Evolutionary conservation across 2,797 vertebrate genomes (phyloP).

Genomic region (Acanthopagrus latus): DNA sequence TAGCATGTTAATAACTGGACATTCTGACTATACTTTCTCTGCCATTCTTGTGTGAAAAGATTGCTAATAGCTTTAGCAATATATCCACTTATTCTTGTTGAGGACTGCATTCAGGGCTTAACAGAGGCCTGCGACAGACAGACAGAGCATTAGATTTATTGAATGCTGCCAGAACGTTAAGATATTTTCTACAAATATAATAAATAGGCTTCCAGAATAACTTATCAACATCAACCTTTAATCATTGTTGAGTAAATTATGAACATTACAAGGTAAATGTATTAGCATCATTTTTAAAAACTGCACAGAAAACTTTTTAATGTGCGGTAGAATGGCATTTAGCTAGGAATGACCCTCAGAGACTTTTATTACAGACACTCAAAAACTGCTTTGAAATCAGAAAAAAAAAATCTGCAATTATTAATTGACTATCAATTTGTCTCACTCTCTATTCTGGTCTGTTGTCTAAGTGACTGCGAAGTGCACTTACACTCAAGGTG

Average conservation of each 20-base stretch:
- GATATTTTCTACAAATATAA: no score
- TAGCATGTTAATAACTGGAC: no score
- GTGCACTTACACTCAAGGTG: constrained; percentile 1
- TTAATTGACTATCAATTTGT: constrained; percentile 16
- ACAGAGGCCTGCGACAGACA: no score
- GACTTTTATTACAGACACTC: not conserved
- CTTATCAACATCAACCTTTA: no score
- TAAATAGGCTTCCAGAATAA: no score
- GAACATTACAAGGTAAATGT: not conserved
- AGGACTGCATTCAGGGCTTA: no score
- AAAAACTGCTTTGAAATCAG: not conserved
- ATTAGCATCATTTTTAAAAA: not conserved
- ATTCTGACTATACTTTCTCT: no score
- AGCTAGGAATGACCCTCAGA: not conserved
- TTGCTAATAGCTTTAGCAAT: no score
- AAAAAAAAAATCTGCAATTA: not conserved
- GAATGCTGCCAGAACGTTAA: no score
- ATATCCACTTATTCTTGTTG: no score
- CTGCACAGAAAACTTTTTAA: not conserved
- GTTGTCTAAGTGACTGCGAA: constrained; percentile 2
- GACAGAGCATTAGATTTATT: no score
- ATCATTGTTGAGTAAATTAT: not conserved
- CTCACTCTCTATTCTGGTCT: not conserved
- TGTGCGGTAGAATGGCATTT: not conserved
- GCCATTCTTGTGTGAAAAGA: no score